Evolutionary conservation across 2,113 vertebrate genomes (phyloP), one percentile per base, ranked within the genome.

Genomic region (Naja naja): DNA sequence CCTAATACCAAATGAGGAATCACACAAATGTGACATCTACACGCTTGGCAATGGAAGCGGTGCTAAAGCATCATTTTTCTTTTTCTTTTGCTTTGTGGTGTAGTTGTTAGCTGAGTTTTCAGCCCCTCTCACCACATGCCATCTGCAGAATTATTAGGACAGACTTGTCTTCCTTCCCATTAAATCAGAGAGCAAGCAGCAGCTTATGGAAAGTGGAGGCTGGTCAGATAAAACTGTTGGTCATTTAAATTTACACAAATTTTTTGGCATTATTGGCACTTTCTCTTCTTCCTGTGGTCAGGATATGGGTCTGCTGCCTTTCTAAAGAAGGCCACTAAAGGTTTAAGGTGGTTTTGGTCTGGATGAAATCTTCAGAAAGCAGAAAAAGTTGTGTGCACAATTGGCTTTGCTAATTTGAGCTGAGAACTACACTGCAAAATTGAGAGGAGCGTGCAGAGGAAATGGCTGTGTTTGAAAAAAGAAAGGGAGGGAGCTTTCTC

Each of bases 1-100:
- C 93, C 90, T 97, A 97, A 97, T 97, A 95, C 94, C 95, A 94
- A 95, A 96, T 91, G 89, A 95, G 95, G 96, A 97, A 95, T 97
- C 95, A 87, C 96, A 60, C 93, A 94, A 94, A 96, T 97, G 96
- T 97, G 96, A 97, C 96, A 96, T 96, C 95, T 96, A 95, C 93
- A 22, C 1, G 81, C 96, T 81, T 95, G 94, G 94, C 94, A 96
- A 93, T 89, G 94, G 94, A 94, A 95, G 94, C 89, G 89, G n/a
- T 94, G 92, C 87, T 95, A 89, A 93, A 1, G 91, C 91, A 69
- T 85, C 93, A 90, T 12, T 39, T 64, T 30, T 23, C 22, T 3
- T 60, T 60, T 60, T 60, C 9, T n/a, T 4, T 94, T 93, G 89
- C 94, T 97, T 95, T 94, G 86, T 94, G 93, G 86, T 45, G 4